A percentile compares a stretch with the other conserved stretches of the same genome.
These are phyloP conservation scores for Chaitophorus viminalis DNA, from an alignment of 2,888 invertebrate species.

Conservation along the genomic window DNA sequence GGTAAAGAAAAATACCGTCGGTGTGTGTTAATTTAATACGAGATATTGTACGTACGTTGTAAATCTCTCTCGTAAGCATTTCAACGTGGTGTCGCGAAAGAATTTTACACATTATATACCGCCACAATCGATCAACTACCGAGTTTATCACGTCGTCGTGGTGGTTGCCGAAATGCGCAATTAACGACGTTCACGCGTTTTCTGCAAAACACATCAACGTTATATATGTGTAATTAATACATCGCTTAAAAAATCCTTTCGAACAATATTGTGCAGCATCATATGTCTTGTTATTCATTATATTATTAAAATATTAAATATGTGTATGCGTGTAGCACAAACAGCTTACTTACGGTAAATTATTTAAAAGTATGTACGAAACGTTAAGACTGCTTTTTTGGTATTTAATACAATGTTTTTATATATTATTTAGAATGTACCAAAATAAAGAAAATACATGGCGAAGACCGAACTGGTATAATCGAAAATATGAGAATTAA, in stretches of 20 bases:
- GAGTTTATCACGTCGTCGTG: slow-evolving; percentile 19
- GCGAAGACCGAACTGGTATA: too few relatives aligned
- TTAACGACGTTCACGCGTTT: neutral
- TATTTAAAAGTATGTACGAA: too few relatives aligned
- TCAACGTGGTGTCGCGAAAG: neutral
- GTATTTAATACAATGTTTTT: too few relatives aligned
- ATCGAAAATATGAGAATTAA: too few relatives aligned
- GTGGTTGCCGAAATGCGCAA: slow-evolving; percentile 8
- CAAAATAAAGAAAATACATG: too few relatives aligned
- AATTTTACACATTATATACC: neutral
- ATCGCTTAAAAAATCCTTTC: slow-evolving; percentile 1
- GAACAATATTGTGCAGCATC: neutral
- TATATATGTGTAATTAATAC: too few relatives aligned
- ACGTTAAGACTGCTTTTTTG: too few relatives aligned
- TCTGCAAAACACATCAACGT: neutral
- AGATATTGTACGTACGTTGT: neutral
- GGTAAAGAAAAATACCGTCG: neutral
- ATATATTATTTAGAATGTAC: too few relatives aligned
- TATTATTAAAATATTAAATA: too few relatives aligned
- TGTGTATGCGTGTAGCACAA: too few relatives aligned
- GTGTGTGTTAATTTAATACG: slow-evolving; percentile 12
- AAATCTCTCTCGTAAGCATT: slow-evolving; percentile 8
- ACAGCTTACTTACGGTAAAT: too few relatives aligned
- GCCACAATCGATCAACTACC: slow-evolving; percentile 35
- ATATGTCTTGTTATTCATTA: too few relatives aligned